Percentiles rank a stretch among this genome's conserved stretches.
These are phyloP conservation scores for Parnassius glacialis DNA, from an alignment of 2,888 invertebrate genomes.

Conservation along the genomic window DNA sequence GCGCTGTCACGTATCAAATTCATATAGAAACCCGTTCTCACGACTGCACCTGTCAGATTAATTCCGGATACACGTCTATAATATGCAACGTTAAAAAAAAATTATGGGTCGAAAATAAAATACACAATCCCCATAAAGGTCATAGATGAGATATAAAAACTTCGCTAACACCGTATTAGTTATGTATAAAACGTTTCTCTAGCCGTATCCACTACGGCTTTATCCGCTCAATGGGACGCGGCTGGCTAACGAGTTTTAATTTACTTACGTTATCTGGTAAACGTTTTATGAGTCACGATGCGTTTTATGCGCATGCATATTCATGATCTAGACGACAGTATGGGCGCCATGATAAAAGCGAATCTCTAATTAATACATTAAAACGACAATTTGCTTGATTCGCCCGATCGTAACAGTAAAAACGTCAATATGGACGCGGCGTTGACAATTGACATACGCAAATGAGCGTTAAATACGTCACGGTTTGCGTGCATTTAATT, in stretches of 20 bases:
- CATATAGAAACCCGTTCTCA: constrained; percentile 56
- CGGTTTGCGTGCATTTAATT: constrained; percentile 23
- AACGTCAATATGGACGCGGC: neutral
- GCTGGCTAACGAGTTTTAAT: constrained; percentile 29
- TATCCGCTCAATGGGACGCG: neutral
- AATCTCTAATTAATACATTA: constrained; percentile 69
- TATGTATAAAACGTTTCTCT: constrained; percentile 5
- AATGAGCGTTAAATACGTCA: constrained; percentile 10
- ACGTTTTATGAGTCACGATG: constrained; percentile 59
- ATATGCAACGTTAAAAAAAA: constrained; percentile 47
- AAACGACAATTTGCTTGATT: constrained; percentile 58
- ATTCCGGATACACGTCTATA: constrained; percentile 50
- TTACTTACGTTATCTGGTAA: constrained; percentile 41
- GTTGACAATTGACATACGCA: neutral
- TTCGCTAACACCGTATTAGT: constrained; percentile 15
- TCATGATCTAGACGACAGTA: constrained; percentile 48
- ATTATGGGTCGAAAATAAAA: constrained; percentile 37
- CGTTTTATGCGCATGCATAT: constrained; percentile 51
- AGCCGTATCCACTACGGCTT: neutral
- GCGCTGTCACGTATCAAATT: constrained; percentile 67
- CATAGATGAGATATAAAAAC: constrained; percentile 12
- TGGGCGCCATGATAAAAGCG: constrained; percentile 45
- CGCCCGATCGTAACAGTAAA: constrained; percentile 28
- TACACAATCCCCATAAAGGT: constrained; percentile 12
- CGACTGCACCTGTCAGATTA: constrained; percentile 66